phyloP scores from a whole-genome alignment of 2,113 vertebrate genomes.

The Siniperca chuatsi region DNA sequence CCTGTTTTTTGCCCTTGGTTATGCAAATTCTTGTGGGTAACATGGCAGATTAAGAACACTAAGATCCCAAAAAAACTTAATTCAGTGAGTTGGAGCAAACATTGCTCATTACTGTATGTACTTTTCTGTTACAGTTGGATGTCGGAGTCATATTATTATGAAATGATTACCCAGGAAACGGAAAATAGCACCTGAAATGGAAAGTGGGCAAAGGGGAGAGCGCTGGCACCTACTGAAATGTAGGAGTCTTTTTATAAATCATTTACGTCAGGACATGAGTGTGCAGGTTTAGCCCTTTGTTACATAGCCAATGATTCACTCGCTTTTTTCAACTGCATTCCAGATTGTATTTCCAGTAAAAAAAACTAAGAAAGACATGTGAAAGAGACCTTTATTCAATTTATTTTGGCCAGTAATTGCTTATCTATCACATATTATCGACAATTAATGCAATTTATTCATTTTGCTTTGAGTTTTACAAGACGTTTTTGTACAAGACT shows the following conservation, averaged over 20 bases:
- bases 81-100: background rate
- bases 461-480: background rate
- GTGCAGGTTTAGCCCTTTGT: constrained; percentile 56
- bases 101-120: background rate
- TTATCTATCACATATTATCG: background rate
- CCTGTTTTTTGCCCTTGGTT: background rate
- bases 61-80: background rate
- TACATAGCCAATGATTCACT: constrained; percentile 57
- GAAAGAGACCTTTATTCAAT: background rate
- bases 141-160: background rate
- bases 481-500: no score
- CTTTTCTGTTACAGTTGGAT: background rate
- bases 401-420: background rate
- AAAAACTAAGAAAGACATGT: background rate
- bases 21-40: background rate
- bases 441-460: background rate
- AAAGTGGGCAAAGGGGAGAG: constrained; percentile 40
- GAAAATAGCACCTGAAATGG: constrained; percentile 32
- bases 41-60: background rate
- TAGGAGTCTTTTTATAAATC: constrained; percentile 62
- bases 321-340: constrained; percentile 11
- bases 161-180: constrained; percentile 52
- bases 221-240: constrained; percentile 24
- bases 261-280: constrained; percentile 62
- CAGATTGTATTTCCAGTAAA: constrained; percentile 8